Evolutionary conservation across 2,888 invertebrate genomes (phyloP), one percentile per base, ranked within the genome.

Genomic region (Eutolmus rufibarbis): DNA sequence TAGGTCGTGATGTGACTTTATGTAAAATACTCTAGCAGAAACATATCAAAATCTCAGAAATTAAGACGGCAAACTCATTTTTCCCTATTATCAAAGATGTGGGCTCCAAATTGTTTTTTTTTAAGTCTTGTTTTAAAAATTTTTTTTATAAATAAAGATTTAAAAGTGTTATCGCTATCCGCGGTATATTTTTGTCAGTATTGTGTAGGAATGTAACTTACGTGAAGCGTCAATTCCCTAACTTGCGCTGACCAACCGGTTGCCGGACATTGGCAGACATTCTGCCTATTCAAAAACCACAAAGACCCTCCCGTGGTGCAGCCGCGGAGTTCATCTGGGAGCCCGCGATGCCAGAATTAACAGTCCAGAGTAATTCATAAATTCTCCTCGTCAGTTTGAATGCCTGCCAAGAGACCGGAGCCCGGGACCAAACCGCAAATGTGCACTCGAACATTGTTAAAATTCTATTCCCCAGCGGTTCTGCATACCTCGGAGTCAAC

Each of bases 381-480:
- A 82, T 82, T 82, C 37, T 82, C 82, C 51, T 82, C 56, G 82
- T 57, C 82, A 56, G 57, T 66, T 82, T 57, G 37, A 56, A 82
- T 57, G 37, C 19, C 31, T 82, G 19, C 66, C 23, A 19, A 28
- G 28, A 28, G 66, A 16, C 40, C 31, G 23, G 28, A 46, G 79
- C 7, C 51, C 79, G 8, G 82, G 82, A 82, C 82, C 57, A 82
- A 82, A 82, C 82, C 82, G 51, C 82, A 82, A 82, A 82, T 82
- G 82, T 82, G 56, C 66, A 82, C 51, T 82, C 66, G 57, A 81
- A 82, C 82, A 82, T 82, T 82, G 82, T 82, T 82, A 82, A 82
- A 82, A 82, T 82, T 82, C 82, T 82, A 82, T 82, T 82, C 82
- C 82, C 66, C 82, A 82, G 57, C 66, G 82, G 82, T 66, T 66